These are phyloP conservation scores for Sparus aurata DNA, from an alignment of 2,797 vertebrate genomes.

Conservation along the genomic window DNA sequence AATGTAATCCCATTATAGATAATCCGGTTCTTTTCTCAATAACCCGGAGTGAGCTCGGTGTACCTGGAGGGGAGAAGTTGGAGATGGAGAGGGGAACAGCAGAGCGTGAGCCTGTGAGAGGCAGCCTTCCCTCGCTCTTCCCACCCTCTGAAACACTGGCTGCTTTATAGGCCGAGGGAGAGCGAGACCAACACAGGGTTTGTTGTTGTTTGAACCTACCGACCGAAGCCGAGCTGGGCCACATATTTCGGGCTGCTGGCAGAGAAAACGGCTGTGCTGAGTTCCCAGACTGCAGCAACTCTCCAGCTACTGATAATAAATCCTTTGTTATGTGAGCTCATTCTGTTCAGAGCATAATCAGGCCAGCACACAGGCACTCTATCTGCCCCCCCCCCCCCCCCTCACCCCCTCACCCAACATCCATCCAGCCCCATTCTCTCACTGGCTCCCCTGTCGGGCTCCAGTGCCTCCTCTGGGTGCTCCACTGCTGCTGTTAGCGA, in stretches of 20 bases:
- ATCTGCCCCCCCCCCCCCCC: constrained; percentile 17
- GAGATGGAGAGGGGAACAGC: not conserved
- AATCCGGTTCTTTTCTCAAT: not conserved
- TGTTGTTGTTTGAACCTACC: constrained; percentile 62
- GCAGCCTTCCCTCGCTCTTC: constrained; percentile 25
- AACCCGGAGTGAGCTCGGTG: not conserved
- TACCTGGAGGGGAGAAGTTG: constrained; percentile 11
- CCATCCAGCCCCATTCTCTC: constrained; percentile 31
- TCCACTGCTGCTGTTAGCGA: constrained; percentile 25
- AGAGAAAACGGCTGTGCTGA: constrained; percentile 46
- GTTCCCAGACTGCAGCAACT: constrained; percentile 72
- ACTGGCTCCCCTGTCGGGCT: constrained; percentile 17
- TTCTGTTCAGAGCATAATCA: constrained; percentile 77
- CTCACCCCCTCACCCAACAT: constrained; percentile 6
- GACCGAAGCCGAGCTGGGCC: constrained; percentile 57
- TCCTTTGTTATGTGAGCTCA: constrained; percentile 79
- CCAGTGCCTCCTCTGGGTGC: constrained; percentile 39
- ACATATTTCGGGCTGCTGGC: constrained; percentile 65
- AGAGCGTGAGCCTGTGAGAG: not conserved
- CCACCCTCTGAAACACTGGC: constrained; percentile 64
- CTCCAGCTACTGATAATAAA: constrained; percentile 76
- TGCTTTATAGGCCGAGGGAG: constrained; percentile 47
- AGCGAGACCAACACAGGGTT: constrained; percentile 46
- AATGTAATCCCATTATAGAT: not conserved
- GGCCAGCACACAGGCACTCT: constrained; percentile 70